Evolutionary conservation across 2,113 vertebrate genomes (phyloP), one percentile per base, ranked within the genome.

Genomic region (Haplotaxodon microlepis): DNA sequence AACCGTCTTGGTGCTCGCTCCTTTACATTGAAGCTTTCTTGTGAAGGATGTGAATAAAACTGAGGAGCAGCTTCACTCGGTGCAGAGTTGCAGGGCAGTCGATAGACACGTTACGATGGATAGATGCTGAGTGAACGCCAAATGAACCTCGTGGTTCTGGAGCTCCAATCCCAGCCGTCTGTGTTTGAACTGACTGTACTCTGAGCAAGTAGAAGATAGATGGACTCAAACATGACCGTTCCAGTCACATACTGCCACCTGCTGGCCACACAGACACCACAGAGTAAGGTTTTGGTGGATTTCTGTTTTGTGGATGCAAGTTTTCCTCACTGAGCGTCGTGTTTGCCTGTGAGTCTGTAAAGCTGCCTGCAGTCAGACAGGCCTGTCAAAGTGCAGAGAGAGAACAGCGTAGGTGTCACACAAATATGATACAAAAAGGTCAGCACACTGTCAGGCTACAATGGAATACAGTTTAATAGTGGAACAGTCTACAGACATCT

Each of bases 171-270:
- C 34, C 2, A 21, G 17, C 9, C 19, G 3, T 36, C 19, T 38
- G 61, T 8, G 17, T 66, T 66, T 38, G 61, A 56, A 2, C 17
- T 66, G 61, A 38, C 19, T 38, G 2, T 27, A 13, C 11, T 29
- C 0, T 8, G 73, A 34, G 21, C 45, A 78, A 51, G 27, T 31
- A 31, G 40, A 2, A 29, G 13, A 19, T 40, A 13, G 21, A 69
- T 40, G 34, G 5, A 63, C 5, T 36, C 8, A 82, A 80, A 29
- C 40, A 78, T 2, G 29, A 21, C 38, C 82, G 85, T 9, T 90
- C 80, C 81, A 90, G 93, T 91, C 86, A 86, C 91, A 79, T 86
- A 95, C 92, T 96, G 96, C 96, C 96, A 94, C 93, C 96, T 96
- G 17, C 95, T 96, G 96, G 88, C 42, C 24, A 21, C 13, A 56